Evolutionary conservation across 2,888 invertebrate species (phyloP).

Genomic region (Neocrepidodera transversa): DNA sequence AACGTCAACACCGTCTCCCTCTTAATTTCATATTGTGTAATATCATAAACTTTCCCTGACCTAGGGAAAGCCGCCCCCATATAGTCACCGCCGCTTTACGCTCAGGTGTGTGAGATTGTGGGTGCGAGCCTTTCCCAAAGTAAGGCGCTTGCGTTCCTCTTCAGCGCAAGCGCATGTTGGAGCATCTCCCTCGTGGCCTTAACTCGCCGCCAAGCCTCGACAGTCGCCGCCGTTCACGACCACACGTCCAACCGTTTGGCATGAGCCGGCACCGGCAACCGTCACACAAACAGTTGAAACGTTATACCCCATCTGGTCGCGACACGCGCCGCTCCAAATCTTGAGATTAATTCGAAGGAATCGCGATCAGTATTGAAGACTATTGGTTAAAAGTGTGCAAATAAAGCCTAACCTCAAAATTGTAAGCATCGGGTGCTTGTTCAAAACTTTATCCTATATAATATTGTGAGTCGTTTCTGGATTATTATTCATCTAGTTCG

Average conservation of each 20-base stretch:
- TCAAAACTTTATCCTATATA: slow-evolving; percentile 11
- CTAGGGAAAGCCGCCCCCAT: slow-evolving; percentile 24
- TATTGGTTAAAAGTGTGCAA: slow-evolving; percentile 19
- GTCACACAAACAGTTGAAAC: slow-evolving; percentile 8
- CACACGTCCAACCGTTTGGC: slow-evolving; percentile 54
- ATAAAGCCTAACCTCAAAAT: slow-evolving; percentile 13
- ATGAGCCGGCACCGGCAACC: slow-evolving; percentile 50
- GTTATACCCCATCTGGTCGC: slow-evolving; percentile 36
- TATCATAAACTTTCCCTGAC: slow-evolving; percentile 22
- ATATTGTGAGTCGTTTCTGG: slow-evolving; percentile 8
- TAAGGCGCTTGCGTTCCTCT: slow-evolving; percentile 51
- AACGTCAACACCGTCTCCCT: too few relatives aligned
- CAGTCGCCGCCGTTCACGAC: slow-evolving; percentile 59
- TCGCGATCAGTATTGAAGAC: slow-evolving; percentile 26
- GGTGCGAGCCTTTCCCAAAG: slow-evolving; percentile 43
- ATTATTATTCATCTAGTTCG: not conserved
- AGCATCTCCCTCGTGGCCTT: slow-evolving; percentile 56
- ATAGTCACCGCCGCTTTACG: slow-evolving; percentile 29
- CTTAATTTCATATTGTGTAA: slow-evolving; percentile 6
- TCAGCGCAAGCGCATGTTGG: slow-evolving; percentile 56
- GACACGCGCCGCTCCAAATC: slow-evolving; percentile 40
- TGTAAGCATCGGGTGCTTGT: slow-evolving; percentile 13
- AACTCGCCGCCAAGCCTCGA: slow-evolving; percentile 58
- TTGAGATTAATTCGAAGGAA: slow-evolving; percentile 30
- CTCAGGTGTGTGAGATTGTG: slow-evolving; percentile 46